A percentile compares a stretch with the other conserved stretches of the same genome.
phyloP scores from a whole-genome alignment of 2,888 invertebrate genomes.

The Fragum whitleyi region DNA sequence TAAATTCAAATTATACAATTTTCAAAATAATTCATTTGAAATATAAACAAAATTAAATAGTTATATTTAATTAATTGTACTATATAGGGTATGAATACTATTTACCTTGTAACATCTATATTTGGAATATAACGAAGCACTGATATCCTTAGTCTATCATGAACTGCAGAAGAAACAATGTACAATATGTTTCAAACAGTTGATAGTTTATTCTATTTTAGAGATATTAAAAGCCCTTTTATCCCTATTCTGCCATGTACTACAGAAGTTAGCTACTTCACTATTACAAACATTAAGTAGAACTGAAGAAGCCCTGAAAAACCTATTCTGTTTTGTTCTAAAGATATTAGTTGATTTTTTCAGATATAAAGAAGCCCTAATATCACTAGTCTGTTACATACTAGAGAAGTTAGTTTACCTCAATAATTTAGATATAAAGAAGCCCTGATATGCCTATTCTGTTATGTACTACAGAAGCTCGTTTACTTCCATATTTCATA shows the following conservation, averaged over 20 bases:
- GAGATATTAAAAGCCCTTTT: too few species aligned
- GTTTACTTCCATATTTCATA: too few species aligned
- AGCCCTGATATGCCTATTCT: constrained; percentile 89
- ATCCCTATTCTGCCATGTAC: too few species aligned
- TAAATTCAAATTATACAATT: too few species aligned
- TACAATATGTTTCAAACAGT: too few species aligned
- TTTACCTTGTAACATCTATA: too few species aligned
- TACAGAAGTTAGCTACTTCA: too few species aligned
- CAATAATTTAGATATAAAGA: constrained; percentile 89
- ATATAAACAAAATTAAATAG: too few species aligned
- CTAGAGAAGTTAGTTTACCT: constrained; percentile 92
- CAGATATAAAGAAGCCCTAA: constrained; percentile 91
- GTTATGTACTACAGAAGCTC: constrained; percentile 90
- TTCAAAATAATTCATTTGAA: too few species aligned
- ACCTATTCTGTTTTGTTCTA: constrained; percentile 89
- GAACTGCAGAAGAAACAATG: constrained; percentile 92
- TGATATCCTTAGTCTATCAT: constrained; percentile 89
- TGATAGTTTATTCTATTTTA: too few species aligned
- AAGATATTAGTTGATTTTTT: constrained; percentile 90
- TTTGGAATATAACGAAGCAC: constrained; percentile 90
- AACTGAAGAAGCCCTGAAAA: constrained; percentile 90
- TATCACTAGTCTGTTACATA: constrained; percentile 89
- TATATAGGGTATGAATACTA: too few species aligned
- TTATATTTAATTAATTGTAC: too few species aligned
- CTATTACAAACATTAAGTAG: constrained; percentile 89